A percentile compares a stretch with the other conserved stretches of the same genome.
Evolutionary conservation across 2,888 invertebrate species (phyloP).

Genomic region (Drosophila mulleri): DNA sequence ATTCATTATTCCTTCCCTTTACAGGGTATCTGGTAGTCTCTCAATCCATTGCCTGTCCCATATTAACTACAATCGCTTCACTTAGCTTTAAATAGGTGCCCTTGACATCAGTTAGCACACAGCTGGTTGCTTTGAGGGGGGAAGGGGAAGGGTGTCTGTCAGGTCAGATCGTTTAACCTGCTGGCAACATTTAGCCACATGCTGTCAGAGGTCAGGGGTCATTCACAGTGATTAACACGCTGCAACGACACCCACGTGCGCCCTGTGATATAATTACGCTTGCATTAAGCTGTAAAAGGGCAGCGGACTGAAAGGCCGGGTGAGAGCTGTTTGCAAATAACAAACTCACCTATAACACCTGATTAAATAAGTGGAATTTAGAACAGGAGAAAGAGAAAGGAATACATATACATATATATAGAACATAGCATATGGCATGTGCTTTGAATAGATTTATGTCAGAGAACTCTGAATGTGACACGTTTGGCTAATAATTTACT

Average conservation of each 20-base stretch:
- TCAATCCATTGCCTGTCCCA: background rate
- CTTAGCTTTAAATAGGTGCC: slow-evolving; percentile 23
- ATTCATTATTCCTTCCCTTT: background rate
- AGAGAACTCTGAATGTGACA: background rate
- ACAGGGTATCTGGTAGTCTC: slow-evolving; percentile 12
- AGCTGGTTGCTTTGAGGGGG: slow-evolving; percentile 11
- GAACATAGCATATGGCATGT: background rate
- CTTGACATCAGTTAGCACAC: slow-evolving; percentile 22
- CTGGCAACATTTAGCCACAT: slow-evolving; percentile 18
- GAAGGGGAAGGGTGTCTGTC: background rate
- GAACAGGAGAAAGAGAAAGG: background rate
- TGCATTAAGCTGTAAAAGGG: background rate
- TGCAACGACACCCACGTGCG: slow-evolving; percentile 25
- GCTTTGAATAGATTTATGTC: slow-evolving; percentile 2
- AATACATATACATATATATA: background rate
- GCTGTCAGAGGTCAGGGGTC: slow-evolving; percentile 40
- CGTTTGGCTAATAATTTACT: background rate
- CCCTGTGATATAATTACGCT: slow-evolving; percentile 8
- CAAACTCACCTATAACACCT: slow-evolving; percentile 3
- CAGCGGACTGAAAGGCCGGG: background rate
- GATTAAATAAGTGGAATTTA: background rate
- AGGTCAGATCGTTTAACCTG: slow-evolving; percentile 39
- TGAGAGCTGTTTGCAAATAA: background rate
- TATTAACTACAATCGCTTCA: slow-evolving; percentile 29
- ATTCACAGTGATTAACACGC: slow-evolving; percentile 32